Evolutionary conservation across 2,888 invertebrate species (phyloP).

Genomic region (Ischnura elegans): DNA sequence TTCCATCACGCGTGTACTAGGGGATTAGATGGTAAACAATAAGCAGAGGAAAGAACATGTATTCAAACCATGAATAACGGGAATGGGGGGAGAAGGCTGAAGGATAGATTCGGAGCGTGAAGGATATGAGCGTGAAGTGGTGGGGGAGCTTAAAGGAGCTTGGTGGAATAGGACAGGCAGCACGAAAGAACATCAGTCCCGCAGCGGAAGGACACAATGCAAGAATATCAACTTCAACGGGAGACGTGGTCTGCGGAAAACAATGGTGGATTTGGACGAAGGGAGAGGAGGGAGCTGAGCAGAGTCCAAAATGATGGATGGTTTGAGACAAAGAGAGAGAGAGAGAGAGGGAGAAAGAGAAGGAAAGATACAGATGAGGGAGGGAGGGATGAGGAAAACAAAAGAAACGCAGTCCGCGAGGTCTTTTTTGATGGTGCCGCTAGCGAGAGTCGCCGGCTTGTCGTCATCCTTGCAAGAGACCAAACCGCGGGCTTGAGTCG

Average conservation of each 20-base stretch:
- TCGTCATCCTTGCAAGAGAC: neutral
- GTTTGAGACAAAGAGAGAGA: neutral
- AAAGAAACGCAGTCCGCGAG: neutral
- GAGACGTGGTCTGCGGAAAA: neutral
- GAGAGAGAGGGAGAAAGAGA: neutral
- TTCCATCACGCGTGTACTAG: neutral
- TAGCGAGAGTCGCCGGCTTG: neutral
- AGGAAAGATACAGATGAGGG: neutral
- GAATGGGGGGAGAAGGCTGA: neutral
- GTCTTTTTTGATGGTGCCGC: conserved; percentile 16
- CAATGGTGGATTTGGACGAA: conserved; percentile 14
- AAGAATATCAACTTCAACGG: neutral
- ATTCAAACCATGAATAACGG: neutral
- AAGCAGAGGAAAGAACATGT: neutral
- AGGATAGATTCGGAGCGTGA: neutral
- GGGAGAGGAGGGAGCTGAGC: neutral
- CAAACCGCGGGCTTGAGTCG: neutral
- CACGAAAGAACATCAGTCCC: neutral
- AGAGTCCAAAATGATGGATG: conserved; percentile 10
- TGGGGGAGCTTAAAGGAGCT: neutral
- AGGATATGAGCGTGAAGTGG: neutral
- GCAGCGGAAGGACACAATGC: conserved; percentile 29
- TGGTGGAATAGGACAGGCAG: neutral
- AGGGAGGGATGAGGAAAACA: neutral
- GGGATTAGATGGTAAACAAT: conserved; percentile 11